These are phyloP conservation scores for Hypotaenidia okinawae DNA, from an alignment of 2,797 vertebrate genomes.

Conservation along the genomic window DNA sequence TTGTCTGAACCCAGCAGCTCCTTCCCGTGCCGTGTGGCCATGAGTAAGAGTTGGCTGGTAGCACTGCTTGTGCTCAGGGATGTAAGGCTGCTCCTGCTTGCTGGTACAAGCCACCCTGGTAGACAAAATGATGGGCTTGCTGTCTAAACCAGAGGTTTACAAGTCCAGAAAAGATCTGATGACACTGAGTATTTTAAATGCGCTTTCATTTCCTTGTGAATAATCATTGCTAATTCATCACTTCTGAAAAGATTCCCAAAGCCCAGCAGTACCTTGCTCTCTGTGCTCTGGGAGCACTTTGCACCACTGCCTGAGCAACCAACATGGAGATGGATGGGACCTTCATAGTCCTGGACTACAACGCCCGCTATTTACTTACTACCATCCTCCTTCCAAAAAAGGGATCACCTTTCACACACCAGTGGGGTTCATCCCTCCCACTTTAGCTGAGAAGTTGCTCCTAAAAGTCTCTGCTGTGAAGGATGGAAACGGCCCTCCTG, in stretches of 20 bases:
- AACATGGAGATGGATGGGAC: neutral
- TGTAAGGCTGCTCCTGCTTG: neutral
- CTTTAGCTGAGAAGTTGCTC: neutral
- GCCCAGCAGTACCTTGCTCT: neutral
- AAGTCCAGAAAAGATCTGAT: neutral
- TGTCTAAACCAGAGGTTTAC: neutral
- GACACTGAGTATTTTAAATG: neutral
- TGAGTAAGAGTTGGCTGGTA: neutral
- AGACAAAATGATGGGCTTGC: neutral
- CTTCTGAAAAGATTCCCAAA: neutral
- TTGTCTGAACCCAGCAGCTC: neutral
- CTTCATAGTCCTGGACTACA: neutral
- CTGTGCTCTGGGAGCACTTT: neutral
- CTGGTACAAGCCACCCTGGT: neutral
- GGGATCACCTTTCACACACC: accelerated
- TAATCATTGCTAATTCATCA: neutral
- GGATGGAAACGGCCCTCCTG: neutral
- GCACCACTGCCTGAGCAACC: accelerated
- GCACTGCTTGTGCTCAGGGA: neutral
- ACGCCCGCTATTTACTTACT: neutral
- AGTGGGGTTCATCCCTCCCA: neutral
- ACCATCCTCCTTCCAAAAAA: neutral
- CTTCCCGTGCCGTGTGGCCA: neutral
- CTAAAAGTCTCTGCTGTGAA: neutral
- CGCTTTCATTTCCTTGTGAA: neutral